Evolutionary conservation across 2,888 invertebrate species (phyloP).

Genomic region (Lampropteryx suffumata): DNA sequence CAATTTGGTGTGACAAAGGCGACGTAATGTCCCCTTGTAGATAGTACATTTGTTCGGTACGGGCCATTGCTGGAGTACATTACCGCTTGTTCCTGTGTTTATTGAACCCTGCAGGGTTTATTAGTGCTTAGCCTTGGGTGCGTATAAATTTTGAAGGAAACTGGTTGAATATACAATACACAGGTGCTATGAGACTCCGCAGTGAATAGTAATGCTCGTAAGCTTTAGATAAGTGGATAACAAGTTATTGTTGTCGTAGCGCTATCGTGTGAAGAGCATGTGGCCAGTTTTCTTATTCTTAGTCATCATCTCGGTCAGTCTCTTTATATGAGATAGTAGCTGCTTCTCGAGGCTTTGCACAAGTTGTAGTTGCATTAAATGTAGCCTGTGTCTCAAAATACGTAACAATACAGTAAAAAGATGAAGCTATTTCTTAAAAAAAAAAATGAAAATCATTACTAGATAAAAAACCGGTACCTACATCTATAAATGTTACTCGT

Average conservation of each 20-base stretch:
- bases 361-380: no score
- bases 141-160: constrained; percentile 16
- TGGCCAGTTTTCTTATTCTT: no score
- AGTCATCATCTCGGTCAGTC: no score
- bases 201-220: background rate
- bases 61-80: constrained; percentile 39
- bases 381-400: no score
- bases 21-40: constrained; percentile 37
- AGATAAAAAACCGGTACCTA: constrained; percentile 31
- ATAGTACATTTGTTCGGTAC: constrained; percentile 49
- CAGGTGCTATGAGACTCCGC: constrained; percentile 9
- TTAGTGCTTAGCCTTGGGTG: constrained; percentile 18
- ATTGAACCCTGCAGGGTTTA: constrained; percentile 22
- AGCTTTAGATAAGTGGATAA: no score
- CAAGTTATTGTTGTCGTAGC: no score
- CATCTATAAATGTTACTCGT: constrained; percentile 18
- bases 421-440: no score
- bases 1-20: constrained; percentile 8
- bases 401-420: no score
- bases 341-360: no score
- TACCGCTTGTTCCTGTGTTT: constrained; percentile 28
- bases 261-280: no score
- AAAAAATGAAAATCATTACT: constrained; percentile 30
- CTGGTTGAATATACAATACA: background rate
- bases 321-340: no score